Evolutionary conservation across 2,113 vertebrate species (phyloP), one percentile per base, ranked within the genome.

Genomic region (Malurus melanocephalus): DNA sequence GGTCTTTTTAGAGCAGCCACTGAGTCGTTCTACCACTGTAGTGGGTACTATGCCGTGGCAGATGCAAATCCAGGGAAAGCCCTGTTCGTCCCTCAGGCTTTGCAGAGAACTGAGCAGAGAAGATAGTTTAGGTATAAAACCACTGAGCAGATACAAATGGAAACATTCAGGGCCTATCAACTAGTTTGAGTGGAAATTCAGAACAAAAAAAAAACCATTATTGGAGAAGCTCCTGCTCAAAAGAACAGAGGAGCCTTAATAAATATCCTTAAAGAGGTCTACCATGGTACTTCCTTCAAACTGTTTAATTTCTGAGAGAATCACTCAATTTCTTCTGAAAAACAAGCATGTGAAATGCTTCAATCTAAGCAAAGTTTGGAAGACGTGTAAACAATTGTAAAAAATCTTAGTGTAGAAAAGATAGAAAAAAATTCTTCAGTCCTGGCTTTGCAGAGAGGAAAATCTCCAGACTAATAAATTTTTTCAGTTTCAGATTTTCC

Each of bases 141-240:
- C 16, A 23, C 24, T 33, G 9, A 49, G 8, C 33, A 61, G 20
- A 61, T 28, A 28, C 6, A 8, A 59, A 46, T 22, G 28, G 27
- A 84, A 88, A 53, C 30, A 42, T 67, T 87, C 17, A 48, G 33
- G 5, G 4, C 14, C 56, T 80, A 20, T 35, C 46, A 79, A 40
- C 9, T 68, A 23, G 7, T 64, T 62, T 78, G 21, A 66, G 8
- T 42, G 8, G 59, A 64, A 10, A 6, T 55, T 59, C 12, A 48
- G 35, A 35, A 66, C 7, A 72, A 43, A 32, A 46, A 28, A 30
- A 3, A 4, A 2, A 2, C 0, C 24, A 32, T 10, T 56, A 49
- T 13, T 15, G 30, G 33, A 40, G 15, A 83, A 66, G 6, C 1
- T 77, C 17, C 22, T 55, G 8, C 20, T 74, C 22, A 69, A 80